These are phyloP conservation scores for Tryphoninae sp. DNA, from an alignment of 2,888 invertebrate genomes.

Conservation along the genomic window DNA sequence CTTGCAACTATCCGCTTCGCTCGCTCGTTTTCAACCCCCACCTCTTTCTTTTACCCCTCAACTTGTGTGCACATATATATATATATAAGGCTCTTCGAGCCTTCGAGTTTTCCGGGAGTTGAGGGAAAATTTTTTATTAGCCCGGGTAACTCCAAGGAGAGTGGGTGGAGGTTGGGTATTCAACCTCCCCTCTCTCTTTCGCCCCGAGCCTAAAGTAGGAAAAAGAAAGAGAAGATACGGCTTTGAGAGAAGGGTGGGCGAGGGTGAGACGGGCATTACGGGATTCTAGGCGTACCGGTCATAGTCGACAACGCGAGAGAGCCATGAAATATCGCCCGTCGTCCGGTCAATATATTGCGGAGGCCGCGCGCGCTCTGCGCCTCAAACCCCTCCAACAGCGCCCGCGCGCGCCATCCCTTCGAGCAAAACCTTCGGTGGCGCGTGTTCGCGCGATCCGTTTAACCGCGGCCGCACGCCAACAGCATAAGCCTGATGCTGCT, in stretches of 20 bases:
- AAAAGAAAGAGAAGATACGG: constrained; percentile 40
- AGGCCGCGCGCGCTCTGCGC: constrained; percentile 59
- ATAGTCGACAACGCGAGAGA: constrained; percentile 66
- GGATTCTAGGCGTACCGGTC: constrained; percentile 61
- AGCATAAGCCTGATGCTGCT: constrained; percentile 52
- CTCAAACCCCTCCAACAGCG: constrained; percentile 1
- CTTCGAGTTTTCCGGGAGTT: constrained; percentile 54
- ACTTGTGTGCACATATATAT: constrained; percentile 6
- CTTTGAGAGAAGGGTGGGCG: constrained; percentile 7
- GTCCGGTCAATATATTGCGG: constrained; percentile 72
- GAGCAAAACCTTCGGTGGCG: constrained; percentile 47
- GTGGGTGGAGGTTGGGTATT: background rate
- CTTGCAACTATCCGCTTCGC: constrained; percentile 23
- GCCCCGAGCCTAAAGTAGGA: background rate
- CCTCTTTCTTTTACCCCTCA: background rate
- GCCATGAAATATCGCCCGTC: constrained; percentile 68
- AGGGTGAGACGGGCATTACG: constrained; percentile 47
- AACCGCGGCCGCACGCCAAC: constrained; percentile 62
- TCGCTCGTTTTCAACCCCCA: constrained; percentile 39
- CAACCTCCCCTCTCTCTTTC: background rate
- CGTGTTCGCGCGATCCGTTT: constrained; percentile 67
- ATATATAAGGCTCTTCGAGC: constrained; percentile 15
- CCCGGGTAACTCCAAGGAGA: constrained; percentile 35
- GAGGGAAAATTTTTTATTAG: constrained; percentile 51
- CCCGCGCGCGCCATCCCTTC: background rate